phyloP scores from a whole-genome alignment of 1,140 invertebrate species.

The Brachionus paranguensis region DNA sequence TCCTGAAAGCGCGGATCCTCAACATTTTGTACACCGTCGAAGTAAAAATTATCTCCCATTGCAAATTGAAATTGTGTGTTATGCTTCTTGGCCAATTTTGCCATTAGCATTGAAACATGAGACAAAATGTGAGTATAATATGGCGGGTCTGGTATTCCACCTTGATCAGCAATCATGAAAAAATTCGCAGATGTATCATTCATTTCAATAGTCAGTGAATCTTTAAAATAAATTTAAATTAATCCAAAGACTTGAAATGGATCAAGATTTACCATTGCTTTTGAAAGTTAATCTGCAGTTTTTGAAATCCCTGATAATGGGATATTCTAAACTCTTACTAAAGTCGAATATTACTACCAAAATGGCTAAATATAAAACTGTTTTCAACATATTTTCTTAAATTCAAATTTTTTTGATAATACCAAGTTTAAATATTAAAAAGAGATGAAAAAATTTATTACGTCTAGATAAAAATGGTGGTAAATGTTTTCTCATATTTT shows the following conservation, averaged over 20 bases:
- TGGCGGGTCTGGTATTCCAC: slow-evolving; percentile 50
- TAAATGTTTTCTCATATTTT: neutral
- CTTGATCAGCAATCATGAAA: slow-evolving; percentile 53
- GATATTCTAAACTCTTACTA: neutral
- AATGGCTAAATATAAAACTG: neutral
- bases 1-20: slow-evolving; percentile 26
- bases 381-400: neutral
- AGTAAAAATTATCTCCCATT: slow-evolving; percentile 43
- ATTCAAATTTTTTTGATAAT: neutral
- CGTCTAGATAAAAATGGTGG: neutral
- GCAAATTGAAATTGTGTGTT: slow-evolving; percentile 49
- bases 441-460: neutral
- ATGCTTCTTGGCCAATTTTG: slow-evolving; percentile 44
- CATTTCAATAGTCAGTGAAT: neutral
- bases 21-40: slow-evolving; percentile 27
- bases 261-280: neutral
- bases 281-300: neutral
- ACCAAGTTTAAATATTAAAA: neutral
- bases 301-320: neutral
- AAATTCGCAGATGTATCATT: slow-evolving; percentile 41
- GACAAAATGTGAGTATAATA: slow-evolving; percentile 50
- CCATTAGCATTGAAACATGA: slow-evolving; percentile 50
- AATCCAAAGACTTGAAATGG: neutral
- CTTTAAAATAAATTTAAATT: neutral
- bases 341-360: neutral